A percentile compares a stretch with the other conserved stretches of the same genome.
Conservation (phyloP, 2,113 vertebrate genomes). For the Pagrus major region DNA sequence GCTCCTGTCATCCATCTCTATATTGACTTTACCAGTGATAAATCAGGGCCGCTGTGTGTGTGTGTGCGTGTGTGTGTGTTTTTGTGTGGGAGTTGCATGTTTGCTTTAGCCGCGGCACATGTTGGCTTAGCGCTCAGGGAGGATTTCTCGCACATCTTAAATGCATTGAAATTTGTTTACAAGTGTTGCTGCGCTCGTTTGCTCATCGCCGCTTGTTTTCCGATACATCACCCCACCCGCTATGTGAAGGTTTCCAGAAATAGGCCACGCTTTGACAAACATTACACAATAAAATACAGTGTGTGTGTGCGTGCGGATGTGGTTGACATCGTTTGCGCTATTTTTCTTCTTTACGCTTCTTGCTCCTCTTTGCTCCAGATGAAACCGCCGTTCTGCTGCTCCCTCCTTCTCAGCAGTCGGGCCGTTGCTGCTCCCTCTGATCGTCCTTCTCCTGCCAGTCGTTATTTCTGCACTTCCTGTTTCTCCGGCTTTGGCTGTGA, state of each 20-base stretch:
- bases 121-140: slow-evolving; percentile 49
- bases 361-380: slow-evolving; percentile 10
- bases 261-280: slow-evolving; percentile 29
- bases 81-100: slow-evolving; percentile 41
- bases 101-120: slow-evolving; percentile 47
- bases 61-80: slow-evolving; percentile 14
- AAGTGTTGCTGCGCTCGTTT: slow-evolving; percentile 41
- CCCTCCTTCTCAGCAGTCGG: slow-evolving; percentile 42
- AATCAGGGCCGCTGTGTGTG: slow-evolving; percentile 43
- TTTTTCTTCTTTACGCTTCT: slow-evolving; percentile 42
- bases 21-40: slow-evolving; percentile 65
- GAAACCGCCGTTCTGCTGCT: slow-evolving; percentile 11
- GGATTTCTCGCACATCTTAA: slow-evolving; percentile 47
- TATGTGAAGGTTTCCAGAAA: slow-evolving; percentile 29
- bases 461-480: slow-evolving; percentile 63
- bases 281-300: slow-evolving; percentile 7
- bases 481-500: slow-evolving; percentile 55
- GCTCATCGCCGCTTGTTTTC: slow-evolving; percentile 31
- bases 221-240: background rate
- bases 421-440: slow-evolving; percentile 27
- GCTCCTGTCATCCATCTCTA: slow-evolving; percentile 59
- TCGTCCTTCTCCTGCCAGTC: slow-evolving; percentile 51
- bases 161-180: slow-evolving; percentile 57
- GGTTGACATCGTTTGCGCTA: slow-evolving; percentile 12
- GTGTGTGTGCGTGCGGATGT: background rate